phyloP scores from a whole-genome alignment of 1,140 invertebrate genomes.

The Cardiocondyla obscurior region DNA sequence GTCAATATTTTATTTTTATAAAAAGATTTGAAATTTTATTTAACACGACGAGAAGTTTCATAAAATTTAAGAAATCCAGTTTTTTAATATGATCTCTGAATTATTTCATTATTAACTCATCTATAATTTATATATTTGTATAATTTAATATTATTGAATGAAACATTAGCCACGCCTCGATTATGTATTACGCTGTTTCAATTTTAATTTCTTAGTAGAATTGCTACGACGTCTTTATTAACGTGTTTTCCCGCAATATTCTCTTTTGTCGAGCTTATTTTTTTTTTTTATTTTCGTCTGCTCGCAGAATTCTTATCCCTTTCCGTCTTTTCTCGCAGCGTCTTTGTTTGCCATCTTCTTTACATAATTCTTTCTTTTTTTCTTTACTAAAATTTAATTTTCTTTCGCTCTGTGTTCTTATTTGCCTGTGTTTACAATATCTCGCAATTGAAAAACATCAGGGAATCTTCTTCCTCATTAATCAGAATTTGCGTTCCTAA shows the following conservation, averaged over 20 bases:
- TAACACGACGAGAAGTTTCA: neutral
- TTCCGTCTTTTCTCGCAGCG: constrained; percentile 22
- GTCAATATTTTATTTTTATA: constrained; percentile 1
- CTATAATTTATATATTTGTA: neutral
- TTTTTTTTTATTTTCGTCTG: constrained; percentile 2
- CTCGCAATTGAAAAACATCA: constrained; percentile 47
- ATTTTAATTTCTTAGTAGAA: constrained; percentile 18
- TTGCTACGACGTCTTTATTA: constrained; percentile 42
- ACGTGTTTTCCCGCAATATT: constrained; percentile 41
- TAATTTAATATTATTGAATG: constrained; percentile 8
- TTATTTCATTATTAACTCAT: neutral
- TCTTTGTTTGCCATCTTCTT: constrained; percentile 39
- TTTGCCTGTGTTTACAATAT: constrained; percentile 25
- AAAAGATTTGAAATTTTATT: neutral
- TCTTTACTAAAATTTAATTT: constrained; percentile 11
- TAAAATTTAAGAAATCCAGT: neutral
- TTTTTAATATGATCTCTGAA: constrained; percentile 17
- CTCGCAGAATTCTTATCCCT: constrained; percentile 18
- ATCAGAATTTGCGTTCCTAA: constrained; percentile 30
- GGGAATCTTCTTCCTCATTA: constrained; percentile 37
- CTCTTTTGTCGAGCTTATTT: neutral
- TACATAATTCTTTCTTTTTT: constrained; percentile 18
- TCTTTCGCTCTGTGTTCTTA: constrained; percentile 25
- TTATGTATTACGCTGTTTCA: constrained; percentile 14
- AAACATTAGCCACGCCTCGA: neutral